phyloP scores from a whole-genome alignment of 2,797 vertebrate species.

The Tangara arthus region DNA sequence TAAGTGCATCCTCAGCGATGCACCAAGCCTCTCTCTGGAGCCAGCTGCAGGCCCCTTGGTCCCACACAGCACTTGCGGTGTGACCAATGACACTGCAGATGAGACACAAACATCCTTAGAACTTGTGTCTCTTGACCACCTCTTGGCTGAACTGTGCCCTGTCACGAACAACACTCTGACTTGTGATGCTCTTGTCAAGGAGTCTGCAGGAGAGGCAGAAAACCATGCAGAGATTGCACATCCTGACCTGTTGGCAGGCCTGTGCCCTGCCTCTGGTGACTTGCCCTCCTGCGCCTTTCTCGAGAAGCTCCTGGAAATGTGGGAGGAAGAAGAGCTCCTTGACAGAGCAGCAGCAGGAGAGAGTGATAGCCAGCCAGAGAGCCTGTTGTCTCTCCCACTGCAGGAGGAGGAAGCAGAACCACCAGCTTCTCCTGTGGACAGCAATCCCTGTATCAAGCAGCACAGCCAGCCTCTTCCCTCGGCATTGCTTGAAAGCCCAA shows the following conservation, averaged over 20 bases:
- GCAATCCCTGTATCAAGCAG: too few species aligned
- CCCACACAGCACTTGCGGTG: rapidly evolving
- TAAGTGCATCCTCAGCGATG: rapidly evolving
- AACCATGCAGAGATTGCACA: neutral
- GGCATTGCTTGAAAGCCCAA: too few species aligned
- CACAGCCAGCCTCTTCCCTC: too few species aligned
- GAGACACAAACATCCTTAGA: rapidly evolving
- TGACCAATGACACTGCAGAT: rapidly evolving
- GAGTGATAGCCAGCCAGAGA: neutral
- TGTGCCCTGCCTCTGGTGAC: neutral
- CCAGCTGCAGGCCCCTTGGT: neutral
- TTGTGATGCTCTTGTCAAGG: rapidly evolving
- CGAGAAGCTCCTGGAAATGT: rapidly evolving
- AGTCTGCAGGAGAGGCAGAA: neutral
- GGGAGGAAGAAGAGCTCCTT: neutral
- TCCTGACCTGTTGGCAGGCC: neutral
- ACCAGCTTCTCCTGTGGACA: neutral
- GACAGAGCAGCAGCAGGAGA: neutral
- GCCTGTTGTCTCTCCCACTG: neutral
- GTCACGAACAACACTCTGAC: too few species aligned
- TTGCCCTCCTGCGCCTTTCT: rapidly evolving
- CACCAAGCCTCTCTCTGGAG: neutral
- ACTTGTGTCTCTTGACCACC: too few species aligned
- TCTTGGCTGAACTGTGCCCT: too few species aligned
- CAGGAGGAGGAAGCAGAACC: neutral